Base-by-base conservation (phyloP, 1,140 invertebrate species). In the Tribolium castaneum region DNA sequence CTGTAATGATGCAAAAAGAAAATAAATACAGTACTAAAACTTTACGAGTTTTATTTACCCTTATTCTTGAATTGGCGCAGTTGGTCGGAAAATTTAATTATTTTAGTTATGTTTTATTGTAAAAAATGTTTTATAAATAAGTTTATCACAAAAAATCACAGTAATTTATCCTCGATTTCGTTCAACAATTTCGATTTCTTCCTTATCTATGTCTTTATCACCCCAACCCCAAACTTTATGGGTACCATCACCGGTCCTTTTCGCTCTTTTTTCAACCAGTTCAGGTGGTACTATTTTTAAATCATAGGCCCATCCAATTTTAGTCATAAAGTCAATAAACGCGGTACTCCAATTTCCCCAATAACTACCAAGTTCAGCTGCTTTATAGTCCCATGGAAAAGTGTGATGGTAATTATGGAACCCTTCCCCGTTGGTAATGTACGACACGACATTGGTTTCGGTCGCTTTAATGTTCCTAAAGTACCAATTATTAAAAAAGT, bases 281-380 rank as follows among this genome's bases (percentile, higher is more conserved):
- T 92, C 89, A 2, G 80, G 83, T 2, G 93, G 90, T 0, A 95
- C 94, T 0, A 89, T 92, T 82, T 96, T 96, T 62, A 94, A 85
- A 81, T 94, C 92, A 80, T 92, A 93, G 5, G 91, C 93, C 84
- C 88, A 89, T 6, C 96, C 96, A 22, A 96, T 88, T 80, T 87
- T 88, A 1, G 16, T 2, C 16, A 19, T 19, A 19, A 19, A 19
- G 16, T 19, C 16, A 19, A 19, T 19, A 19, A 19, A 19, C 1
- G 16, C 16, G 16, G 16, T 19, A 19, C 16, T 19, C 16, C 16
- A 19, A 19, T 19, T 19, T 1, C 16, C 16, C 16, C 16, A 19
- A 19, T 19, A 19, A 19, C 1, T 19, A 19, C 16, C 16, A 19
- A 19, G 16, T 19, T 19, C 16, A 1, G 16, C 16, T 19, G 16